Evolutionary conservation across 2,113 vertebrate species (phyloP).

Genomic region (Tupaia tana): DNA sequence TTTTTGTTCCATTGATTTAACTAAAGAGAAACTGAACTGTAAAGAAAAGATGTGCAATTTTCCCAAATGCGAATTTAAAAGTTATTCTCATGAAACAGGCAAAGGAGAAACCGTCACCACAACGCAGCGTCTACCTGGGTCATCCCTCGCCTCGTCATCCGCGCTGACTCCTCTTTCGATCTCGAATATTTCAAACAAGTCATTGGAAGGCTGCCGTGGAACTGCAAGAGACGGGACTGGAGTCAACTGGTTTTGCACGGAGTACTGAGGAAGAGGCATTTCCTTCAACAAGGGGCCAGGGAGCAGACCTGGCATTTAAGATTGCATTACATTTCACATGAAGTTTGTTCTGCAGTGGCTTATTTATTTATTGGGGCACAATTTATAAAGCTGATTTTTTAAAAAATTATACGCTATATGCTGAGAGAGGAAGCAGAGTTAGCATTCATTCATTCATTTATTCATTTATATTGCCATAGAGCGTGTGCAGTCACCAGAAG

Average conservation of each 20-base stretch:
- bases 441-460: too few species aligned
- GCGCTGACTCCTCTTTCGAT: slow-evolving; percentile 96
- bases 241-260: neutral
- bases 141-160: slow-evolving; percentile 92
- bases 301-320: slow-evolving; percentile 30
- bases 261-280: slow-evolving; percentile 19
- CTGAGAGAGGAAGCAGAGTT: too few species aligned
- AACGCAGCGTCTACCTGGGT: slow-evolving; percentile 90
- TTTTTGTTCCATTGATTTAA: slow-evolving; percentile 46
- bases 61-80: neutral
- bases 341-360: neutral
- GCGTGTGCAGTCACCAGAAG: too few species aligned
- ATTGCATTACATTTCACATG: slow-evolving; percentile 52
- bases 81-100: neutral
- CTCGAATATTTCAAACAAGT: slow-evolving; percentile 92
- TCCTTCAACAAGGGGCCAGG: slow-evolving; percentile 21
- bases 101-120: neutral
- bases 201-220: slow-evolving; percentile 92
- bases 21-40: neutral
- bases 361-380: slow-evolving; percentile 20
- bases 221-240: slow-evolving; percentile 86
- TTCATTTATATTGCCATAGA: too few species aligned
- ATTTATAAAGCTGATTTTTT: slow-evolving; percentile 6
- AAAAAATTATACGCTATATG: too few species aligned
- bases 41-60: neutral